Evolutionary conservation across 2,888 invertebrate genomes (phyloP).

Genomic region (Tromatobia lineatoria): DNA sequence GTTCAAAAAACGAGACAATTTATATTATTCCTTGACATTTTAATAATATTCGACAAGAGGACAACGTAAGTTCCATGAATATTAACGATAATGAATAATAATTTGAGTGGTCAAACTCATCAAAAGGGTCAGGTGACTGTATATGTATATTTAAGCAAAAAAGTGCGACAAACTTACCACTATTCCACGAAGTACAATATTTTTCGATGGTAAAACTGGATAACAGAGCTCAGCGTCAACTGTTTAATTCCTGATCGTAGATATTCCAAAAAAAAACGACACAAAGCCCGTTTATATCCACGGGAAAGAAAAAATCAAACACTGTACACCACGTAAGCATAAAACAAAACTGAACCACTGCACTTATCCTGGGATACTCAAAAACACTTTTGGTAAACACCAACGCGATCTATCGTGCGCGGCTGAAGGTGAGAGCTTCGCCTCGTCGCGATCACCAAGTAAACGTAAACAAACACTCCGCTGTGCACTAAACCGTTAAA

Average conservation of each 20-base stretch:
- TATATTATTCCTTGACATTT: too few species aligned
- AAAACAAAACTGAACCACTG: conserved; percentile 20
- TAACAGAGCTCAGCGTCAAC: background rate
- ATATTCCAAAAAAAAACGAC: conserved; percentile 49
- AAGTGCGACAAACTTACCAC: conserved; percentile 21
- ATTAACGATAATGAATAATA: too few species aligned
- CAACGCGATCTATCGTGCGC: background rate
- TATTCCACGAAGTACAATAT: background rate
- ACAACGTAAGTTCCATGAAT: too few species aligned
- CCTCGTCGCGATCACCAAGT: background rate
- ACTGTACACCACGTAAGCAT: background rate
- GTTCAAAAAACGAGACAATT: too few species aligned
- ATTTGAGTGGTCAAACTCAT: too few species aligned
- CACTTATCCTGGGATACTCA: conserved; percentile 7
- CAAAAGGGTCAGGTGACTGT: background rate
- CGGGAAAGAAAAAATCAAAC: background rate
- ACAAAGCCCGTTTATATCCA: conserved; percentile 1
- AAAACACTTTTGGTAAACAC: conserved; percentile 10
- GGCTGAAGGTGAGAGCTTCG: background rate
- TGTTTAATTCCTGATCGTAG: background rate
- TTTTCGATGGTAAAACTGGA: background rate
- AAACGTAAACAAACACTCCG: background rate
- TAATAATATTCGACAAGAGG: too few species aligned
- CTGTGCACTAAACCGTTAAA: background rate
- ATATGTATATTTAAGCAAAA: background rate